These are phyloP conservation scores for Phyllotreta striolata DNA, from an alignment of 2,888 invertebrate species.

Conservation along the genomic window DNA sequence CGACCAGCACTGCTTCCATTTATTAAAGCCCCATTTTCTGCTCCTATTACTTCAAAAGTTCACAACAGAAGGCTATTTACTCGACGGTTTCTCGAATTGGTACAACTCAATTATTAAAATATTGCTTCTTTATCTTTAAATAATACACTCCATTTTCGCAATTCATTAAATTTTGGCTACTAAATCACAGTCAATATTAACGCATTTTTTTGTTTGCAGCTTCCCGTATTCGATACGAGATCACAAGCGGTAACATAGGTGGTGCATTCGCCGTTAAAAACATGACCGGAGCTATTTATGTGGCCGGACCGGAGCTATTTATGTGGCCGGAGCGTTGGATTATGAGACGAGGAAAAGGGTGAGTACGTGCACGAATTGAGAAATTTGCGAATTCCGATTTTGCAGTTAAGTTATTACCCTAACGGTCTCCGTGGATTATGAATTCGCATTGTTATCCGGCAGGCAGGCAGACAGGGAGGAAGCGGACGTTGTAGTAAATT, in stretches of 20 bases:
- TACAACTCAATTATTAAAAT: not conserved
- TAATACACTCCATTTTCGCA: not conserved
- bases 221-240: conserved; percentile 99
- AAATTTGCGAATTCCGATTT: conserved; percentile 12
- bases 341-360: conserved; percentile 96
- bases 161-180: too few relatives aligned
- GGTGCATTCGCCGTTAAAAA: conserved; percentile 98
- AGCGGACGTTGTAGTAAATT: not conserved
- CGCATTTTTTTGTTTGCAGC: conserved; percentile 68
- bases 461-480: not conserved
- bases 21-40: conserved; percentile 7
- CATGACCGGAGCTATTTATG: conserved; percentile 98
- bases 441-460: conserved; percentile 1
- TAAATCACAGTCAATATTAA: conserved; percentile 1
- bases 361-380: conserved; percentile 62
- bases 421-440: conserved; percentile 4
- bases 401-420: not conserved
- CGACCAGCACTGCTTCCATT: conserved; percentile 12
- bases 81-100: not conserved
- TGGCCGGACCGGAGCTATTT: conserved; percentile 96
- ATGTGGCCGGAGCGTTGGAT: conserved; percentile 95
- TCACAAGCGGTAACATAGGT: conserved; percentile 98
- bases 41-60: not conserved
- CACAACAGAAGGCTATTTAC: not conserved
- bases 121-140: conserved; percentile 1